Evolutionary conservation across 2,888 invertebrate genomes (phyloP), one percentile per base, ranked within the genome.

Genomic region (Melinopterus prodromus): DNA sequence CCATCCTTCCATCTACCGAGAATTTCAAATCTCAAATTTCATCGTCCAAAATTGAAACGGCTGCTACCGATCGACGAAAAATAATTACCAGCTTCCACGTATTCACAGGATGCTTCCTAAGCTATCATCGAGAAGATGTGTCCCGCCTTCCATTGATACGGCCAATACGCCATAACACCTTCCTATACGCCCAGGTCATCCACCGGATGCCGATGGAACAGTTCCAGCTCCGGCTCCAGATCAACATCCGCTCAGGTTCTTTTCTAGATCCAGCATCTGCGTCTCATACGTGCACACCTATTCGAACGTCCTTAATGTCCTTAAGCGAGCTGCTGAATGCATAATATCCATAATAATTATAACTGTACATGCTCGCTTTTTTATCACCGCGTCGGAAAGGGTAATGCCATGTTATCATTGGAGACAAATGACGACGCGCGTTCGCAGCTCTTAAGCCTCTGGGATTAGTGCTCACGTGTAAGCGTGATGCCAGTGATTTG

Each of bases 231-330:
- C 81, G 69, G 35, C 69, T 76, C 76, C 77, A 77, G 76, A 78
- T 71, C 80, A 79, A 80, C 80, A 81, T 82, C 80, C 82, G 82
- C 77, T 79, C 81, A 79, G 81, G 76, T 82, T 79, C 80, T 79
- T 53, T 53, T 53, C 53, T 53, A 53, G 53, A 53, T 6, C 53
- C 53, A 12, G 53, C 53, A 53, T 53, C 53, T 53, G 53, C 53
- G 53, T 53, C 53, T 53, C 53, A 53, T 53, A 53, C 53, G 53
- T 53, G 53, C 53, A 3, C 53, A 53, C 53, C 53, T 53, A 53
- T 53, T 53, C 53, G 53, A 9, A 53, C 53, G 53, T 12, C 53
- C 7, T 53, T 53, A 53, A 53, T 53, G 53, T 53, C 53, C 5
- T 53, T 53, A 53, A 53, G 9, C 53, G 2, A 53, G 53, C 53